Conservation (phyloP, 2,113 vertebrate species). For the Paramormyrops kingsleyae region DNA sequence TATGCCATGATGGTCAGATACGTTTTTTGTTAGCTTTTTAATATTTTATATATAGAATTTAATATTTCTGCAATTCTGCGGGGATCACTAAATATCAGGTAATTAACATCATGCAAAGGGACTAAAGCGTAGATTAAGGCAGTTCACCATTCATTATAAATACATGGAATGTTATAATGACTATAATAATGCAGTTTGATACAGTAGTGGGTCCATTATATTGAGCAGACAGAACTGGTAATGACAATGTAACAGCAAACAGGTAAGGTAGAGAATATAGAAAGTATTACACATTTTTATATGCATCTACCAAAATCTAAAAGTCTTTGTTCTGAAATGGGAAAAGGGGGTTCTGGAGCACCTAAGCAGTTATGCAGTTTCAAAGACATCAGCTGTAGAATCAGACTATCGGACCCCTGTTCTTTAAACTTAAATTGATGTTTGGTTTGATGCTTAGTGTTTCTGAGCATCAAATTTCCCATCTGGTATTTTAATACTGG, state of each 20-base stretch:
- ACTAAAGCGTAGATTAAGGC: constrained; percentile 22
- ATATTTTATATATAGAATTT: constrained; percentile 44
- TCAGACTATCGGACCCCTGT: background rate
- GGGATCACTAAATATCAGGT: constrained; percentile 35
- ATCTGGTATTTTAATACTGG: background rate
- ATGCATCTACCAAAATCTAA: background rate
- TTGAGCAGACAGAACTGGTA: background rate
- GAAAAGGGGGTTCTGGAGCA: background rate
- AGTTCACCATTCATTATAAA: constrained; percentile 13
- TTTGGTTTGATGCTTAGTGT: background rate
- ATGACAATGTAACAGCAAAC: background rate
- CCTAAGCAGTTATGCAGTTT: background rate
- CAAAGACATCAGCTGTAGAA: background rate
- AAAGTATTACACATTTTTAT: background rate
- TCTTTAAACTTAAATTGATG: background rate
- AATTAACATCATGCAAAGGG: constrained; percentile 16
- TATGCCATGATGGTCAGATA: constrained; percentile 11
- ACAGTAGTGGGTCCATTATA: background rate
- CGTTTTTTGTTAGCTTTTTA: constrained; percentile 36
- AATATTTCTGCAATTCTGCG: constrained; percentile 33
- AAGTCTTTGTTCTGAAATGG: background rate
- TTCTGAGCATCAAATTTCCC: background rate
- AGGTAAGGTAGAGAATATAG: background rate
- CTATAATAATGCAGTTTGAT: constrained; percentile 28
- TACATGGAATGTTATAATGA: constrained; percentile 12